Conservation (phyloP, 2,113 vertebrate species). For the Otolemur garnettii region DNA sequence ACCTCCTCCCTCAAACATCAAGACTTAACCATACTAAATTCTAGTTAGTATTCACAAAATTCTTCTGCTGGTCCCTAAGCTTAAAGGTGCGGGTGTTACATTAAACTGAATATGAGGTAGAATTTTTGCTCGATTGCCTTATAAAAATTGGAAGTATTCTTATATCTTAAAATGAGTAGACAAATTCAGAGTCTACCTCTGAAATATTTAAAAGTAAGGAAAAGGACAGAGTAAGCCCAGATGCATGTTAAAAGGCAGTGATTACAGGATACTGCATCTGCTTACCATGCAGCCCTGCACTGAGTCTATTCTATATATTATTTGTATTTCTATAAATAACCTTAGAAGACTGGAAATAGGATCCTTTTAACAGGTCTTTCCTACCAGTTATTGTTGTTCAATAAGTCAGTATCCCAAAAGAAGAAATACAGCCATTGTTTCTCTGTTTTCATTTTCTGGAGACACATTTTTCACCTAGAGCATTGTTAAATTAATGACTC, state of each 20-base stretch:
- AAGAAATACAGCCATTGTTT: neutral
- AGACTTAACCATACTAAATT: neutral
- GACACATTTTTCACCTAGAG: neutral
- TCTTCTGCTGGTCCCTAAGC: neutral
- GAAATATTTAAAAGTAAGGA: neutral
- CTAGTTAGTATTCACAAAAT: neutral
- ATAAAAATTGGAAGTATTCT: neutral
- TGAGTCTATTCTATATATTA: neutral
- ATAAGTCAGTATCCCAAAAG: neutral
- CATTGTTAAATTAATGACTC: neutral
- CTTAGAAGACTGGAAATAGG: neutral
- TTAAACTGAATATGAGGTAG: neutral
- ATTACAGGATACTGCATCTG: neutral
- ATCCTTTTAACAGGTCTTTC: neutral
- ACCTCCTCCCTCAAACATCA: too few relatives aligned
- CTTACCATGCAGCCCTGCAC: accelerated
- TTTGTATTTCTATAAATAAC: neutral
- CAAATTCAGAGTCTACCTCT: neutral
- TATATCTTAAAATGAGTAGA: neutral
- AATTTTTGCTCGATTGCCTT: neutral
- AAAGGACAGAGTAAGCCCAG: neutral
- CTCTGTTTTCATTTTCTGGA: neutral
- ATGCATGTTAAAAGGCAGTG: neutral
- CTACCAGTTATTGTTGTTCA: neutral
- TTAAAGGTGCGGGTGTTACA: neutral